phyloP scores from a whole-genome alignment of 2,888 invertebrate genomes.

The Auanema sp. region DNA sequence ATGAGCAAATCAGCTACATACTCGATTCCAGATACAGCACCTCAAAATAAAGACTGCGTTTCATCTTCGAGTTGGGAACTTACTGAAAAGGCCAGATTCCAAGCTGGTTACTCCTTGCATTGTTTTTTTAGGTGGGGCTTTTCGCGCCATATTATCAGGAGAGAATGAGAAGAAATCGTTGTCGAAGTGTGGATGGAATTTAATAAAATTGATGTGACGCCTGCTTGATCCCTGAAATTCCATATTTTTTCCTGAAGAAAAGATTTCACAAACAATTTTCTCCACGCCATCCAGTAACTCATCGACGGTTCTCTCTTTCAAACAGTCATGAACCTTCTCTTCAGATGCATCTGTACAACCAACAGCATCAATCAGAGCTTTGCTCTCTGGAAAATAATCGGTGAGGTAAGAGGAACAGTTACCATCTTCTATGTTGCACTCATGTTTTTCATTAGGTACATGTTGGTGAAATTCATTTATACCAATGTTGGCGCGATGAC shows the following conservation, averaged over 20 bases:
- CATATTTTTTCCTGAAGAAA: neutral
- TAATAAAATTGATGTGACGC: slow-evolving; percentile 18
- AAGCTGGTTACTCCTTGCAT: slow-evolving; percentile 37
- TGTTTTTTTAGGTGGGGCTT: slow-evolving; percentile 40
- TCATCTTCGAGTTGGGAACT: no score
- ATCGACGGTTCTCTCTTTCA: slow-evolving; percentile 41
- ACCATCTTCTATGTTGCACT: no score
- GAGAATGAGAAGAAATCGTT: slow-evolving; percentile 47
- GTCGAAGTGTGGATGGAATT: slow-evolving; percentile 43
- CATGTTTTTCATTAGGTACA: no score
- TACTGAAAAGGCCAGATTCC: slow-evolving; percentile 35
- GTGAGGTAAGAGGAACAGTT: no score
- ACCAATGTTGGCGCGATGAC: no score
- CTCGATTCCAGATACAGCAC: slow-evolving; percentile 4
- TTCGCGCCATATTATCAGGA: slow-evolving; percentile 39
- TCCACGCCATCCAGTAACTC: slow-evolving; percentile 47
- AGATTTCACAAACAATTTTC: slow-evolving; percentile 34
- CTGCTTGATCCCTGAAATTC: slow-evolving; percentile 16
- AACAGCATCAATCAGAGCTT: slow-evolving; percentile 30
- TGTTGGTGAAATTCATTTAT: no score
- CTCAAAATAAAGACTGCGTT: no score
- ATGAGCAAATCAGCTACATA: neutral
- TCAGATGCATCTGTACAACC: slow-evolving; percentile 37
- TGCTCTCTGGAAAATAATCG: slow-evolving; percentile 28
- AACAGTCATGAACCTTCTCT: slow-evolving; percentile 36